These are phyloP conservation scores for Callipepla squamata DNA, from an alignment of 2,113 vertebrate species.

Conservation along the genomic window DNA sequence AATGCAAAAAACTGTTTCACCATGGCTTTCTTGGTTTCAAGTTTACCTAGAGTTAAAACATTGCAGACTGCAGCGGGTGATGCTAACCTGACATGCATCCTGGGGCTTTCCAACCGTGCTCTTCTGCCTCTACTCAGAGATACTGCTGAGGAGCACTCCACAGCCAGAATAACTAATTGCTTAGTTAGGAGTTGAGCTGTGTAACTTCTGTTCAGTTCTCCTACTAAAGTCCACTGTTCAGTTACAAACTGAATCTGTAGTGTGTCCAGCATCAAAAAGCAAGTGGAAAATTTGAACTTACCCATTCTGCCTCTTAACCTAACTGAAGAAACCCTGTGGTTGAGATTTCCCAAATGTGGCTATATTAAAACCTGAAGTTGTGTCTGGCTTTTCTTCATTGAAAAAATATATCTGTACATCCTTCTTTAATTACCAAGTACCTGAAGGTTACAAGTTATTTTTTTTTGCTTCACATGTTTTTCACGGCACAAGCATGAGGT, in stretches of 20 bases:
- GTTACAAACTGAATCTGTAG: constrained; percentile 1
- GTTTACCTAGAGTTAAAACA: constrained; percentile 40
- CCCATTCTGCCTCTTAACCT: constrained; percentile 38
- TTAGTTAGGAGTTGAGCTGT: not conserved
- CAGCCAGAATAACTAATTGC: not conserved
- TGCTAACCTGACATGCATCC: not conserved
- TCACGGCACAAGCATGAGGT: constrained; percentile 73
- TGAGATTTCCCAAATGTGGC: constrained; percentile 40
- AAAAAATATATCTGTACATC: constrained; percentile 80
- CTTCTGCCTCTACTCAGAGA: not conserved
- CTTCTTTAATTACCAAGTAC: constrained; percentile 72
- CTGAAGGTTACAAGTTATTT: constrained; percentile 55
- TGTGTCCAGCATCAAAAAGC: constrained; percentile 35
- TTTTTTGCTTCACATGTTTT: constrained; percentile 55
- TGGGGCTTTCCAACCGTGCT: not conserved
- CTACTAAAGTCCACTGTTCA: not conserved
- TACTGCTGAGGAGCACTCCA: not conserved
- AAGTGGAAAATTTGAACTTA: not conserved
- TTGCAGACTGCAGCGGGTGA: not conserved
- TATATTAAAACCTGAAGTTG: constrained; percentile 65
- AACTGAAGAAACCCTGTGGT: constrained; percentile 51
- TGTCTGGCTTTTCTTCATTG: constrained; percentile 74
- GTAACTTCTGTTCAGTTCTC: not conserved
- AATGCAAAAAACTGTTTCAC: constrained; percentile 34
- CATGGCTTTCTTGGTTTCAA: constrained; percentile 45